Conservation (phyloP, 2,888 invertebrate genomes). For the Aphodius sticticus region DNA sequence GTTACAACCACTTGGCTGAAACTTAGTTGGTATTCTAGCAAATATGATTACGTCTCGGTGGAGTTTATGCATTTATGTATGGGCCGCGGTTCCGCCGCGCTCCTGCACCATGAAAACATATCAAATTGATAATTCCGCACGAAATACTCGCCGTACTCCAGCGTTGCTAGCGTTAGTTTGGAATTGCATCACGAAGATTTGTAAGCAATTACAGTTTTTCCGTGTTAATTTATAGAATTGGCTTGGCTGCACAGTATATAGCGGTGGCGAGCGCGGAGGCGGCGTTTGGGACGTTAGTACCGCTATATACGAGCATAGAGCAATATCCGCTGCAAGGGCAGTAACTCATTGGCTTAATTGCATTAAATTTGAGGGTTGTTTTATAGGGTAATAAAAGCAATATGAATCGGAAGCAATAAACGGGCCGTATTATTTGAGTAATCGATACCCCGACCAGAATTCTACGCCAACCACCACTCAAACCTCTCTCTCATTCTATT, state of each 20-base stretch:
- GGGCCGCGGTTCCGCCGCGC: not conserved
- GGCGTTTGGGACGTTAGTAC: not conserved
- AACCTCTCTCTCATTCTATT: too few species aligned
- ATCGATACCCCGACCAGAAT: not conserved
- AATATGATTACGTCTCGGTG: not conserved
- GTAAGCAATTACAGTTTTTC: constrained; percentile 7
- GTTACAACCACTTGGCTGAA: not conserved
- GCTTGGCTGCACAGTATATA: constrained; percentile 6
- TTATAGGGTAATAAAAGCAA: constrained; percentile 42
- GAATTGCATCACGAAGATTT: constrained; percentile 4
- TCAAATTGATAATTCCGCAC: constrained; percentile 4
- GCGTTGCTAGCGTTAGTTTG: not conserved
- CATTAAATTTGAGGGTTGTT: constrained; percentile 38
- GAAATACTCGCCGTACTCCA: not conserved
- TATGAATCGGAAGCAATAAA: constrained; percentile 45
- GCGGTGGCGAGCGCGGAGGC: not conserved
- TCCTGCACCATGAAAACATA: not conserved
- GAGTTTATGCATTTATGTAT: constrained; percentile 4
- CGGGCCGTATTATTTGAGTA: constrained; percentile 15
- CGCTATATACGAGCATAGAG: constrained; percentile 4
- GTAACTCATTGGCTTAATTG: constrained; percentile 37
- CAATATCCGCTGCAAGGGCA: constrained; percentile 19
- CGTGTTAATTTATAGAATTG: constrained; percentile 23
- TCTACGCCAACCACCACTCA: not conserved
- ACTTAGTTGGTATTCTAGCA: not conserved